Base-by-base conservation (phyloP, 2,797 vertebrate genomes). In the Spheniscus humboldti region DNA sequence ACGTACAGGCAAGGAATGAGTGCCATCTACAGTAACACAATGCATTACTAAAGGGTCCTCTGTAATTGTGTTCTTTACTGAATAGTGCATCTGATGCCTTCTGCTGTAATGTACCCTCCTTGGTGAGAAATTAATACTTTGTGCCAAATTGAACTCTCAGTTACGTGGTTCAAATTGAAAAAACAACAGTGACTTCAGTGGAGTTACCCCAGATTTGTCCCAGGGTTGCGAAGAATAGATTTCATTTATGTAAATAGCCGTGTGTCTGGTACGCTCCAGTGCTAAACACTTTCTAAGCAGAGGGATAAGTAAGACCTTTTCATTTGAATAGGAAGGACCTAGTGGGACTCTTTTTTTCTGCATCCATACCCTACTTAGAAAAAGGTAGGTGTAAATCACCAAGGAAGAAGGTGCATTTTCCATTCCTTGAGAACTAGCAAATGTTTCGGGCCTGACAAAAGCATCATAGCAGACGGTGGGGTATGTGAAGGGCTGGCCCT, bases 21-120 rank as follows among this genome's bases (percentile, higher is more conserved):
- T 96, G 95, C 95, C 90, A 92, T 95, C 92, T 94, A 94, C 91
- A 95, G 96, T 87, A 94, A 76, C 92, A 85, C 92, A 88, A 56
- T 57, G 84, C 53, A n/a, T 47, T 53, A 43, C 71, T 79, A 33
- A 90, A 71, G 71, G 74, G 41, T 79, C 52, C 60, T 78, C 92
- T 89, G 59, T 64, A 18, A 55, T 60, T 94, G 68, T 86, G 60
- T 47, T 93, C 82, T 67, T 78, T 71, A 19, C 67, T 8, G 0
- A 74, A 24, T 25, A 79, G 62, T 6, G 2, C 1, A 2, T 71
- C 71, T 64, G 71, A 86, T 93, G 81, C 88, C 88, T 90, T 95
- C 64, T 93, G 60, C 41, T 89, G 64, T 85, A 87, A 77, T 39
- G 25, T 74, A 57, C 75, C 68, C 63, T 95, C 11, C 64, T 83